These are phyloP conservation scores for Cylas formicarius DNA, from an alignment of 1,140 invertebrate genomes.

Conservation along the genomic window DNA sequence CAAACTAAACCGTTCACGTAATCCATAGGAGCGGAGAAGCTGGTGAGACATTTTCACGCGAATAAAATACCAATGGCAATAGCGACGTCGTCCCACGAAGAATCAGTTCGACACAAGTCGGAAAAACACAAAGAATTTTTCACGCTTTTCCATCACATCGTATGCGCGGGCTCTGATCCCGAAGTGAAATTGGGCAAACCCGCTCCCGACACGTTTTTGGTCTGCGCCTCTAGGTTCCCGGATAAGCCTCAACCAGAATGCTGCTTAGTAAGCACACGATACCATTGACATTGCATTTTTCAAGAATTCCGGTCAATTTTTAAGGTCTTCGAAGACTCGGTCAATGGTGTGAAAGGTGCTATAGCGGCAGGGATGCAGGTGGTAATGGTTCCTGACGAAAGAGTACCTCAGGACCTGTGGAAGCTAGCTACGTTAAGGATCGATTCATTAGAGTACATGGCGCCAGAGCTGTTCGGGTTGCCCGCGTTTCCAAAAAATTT, in stretches of 20 bases:
- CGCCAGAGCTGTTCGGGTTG: slow-evolving; percentile 66
- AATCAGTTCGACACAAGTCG: slow-evolving; percentile 75
- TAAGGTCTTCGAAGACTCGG: slow-evolving; percentile 82
- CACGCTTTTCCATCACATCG: slow-evolving; percentile 70
- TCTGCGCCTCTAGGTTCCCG: slow-evolving; percentile 73
- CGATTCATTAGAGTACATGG: slow-evolving; percentile 64
- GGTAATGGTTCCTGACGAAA: slow-evolving; percentile 70
- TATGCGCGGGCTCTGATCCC: slow-evolving; percentile 76
- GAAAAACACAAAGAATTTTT: slow-evolving; percentile 67
- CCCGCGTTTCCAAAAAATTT: slow-evolving; percentile 44
- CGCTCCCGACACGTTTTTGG: slow-evolving; percentile 84
- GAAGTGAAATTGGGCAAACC: slow-evolving; percentile 89
- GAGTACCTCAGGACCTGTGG: slow-evolving; percentile 50
- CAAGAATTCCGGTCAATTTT: too few relatives aligned
- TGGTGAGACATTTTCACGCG: slow-evolving; percentile 72
- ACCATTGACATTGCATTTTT: too few relatives aligned
- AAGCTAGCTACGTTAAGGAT: slow-evolving; percentile 61
- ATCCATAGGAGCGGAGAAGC: slow-evolving; percentile 68
- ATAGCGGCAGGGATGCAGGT: slow-evolving; percentile 73
- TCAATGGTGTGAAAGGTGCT: slow-evolving; percentile 71
- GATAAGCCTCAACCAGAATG: slow-evolving; percentile 62
- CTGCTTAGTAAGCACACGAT: too few relatives aligned
- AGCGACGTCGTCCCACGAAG: slow-evolving; percentile 77
- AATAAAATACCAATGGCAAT: slow-evolving; percentile 76
- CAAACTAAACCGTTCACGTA: too few relatives aligned